These are phyloP conservation scores for Galerucella calmariensis DNA, from an alignment of 2,888 invertebrate species.

Conservation along the genomic window DNA sequence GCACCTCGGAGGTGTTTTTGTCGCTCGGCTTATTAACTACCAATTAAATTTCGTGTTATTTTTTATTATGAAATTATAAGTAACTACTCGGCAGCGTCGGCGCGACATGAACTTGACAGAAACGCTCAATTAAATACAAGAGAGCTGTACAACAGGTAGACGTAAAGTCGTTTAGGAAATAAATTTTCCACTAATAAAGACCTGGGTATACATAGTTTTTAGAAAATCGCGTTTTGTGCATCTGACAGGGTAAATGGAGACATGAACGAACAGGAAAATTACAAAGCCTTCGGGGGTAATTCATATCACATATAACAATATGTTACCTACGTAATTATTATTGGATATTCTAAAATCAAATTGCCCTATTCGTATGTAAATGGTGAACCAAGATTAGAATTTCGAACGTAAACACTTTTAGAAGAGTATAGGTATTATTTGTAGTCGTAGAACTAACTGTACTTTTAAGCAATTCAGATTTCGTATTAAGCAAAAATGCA, in stretches of 20 bases:
- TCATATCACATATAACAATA: too few relatives aligned
- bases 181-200: not conserved
- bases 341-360: too few relatives aligned
- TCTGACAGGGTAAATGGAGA: not conserved
- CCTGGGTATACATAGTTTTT: not conserved
- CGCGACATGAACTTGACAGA: conserved; percentile 3
- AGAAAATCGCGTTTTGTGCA: not conserved
- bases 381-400: too few relatives aligned
- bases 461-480: too few relatives aligned
- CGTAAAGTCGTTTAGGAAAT: conserved; percentile 6
- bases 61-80: conserved; percentile 25
- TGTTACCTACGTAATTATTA: too few relatives aligned
- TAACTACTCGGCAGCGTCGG: not conserved
- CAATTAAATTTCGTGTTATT: conserved; percentile 34
- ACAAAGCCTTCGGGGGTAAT: not conserved
- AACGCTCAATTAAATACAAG: conserved; percentile 26
- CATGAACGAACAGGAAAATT: not conserved
- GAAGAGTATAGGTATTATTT: too few relatives aligned
- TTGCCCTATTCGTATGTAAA: too few relatives aligned
- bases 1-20: conserved; percentile 32
- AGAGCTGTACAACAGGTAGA: not conserved
- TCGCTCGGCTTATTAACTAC: conserved; percentile 29
- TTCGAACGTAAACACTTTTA: too few relatives aligned
- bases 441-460: too few relatives aligned
- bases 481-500: too few relatives aligned